phyloP scores from a whole-genome alignment of 2,113 vertebrate species.

The Burhinus bistriatus region DNA sequence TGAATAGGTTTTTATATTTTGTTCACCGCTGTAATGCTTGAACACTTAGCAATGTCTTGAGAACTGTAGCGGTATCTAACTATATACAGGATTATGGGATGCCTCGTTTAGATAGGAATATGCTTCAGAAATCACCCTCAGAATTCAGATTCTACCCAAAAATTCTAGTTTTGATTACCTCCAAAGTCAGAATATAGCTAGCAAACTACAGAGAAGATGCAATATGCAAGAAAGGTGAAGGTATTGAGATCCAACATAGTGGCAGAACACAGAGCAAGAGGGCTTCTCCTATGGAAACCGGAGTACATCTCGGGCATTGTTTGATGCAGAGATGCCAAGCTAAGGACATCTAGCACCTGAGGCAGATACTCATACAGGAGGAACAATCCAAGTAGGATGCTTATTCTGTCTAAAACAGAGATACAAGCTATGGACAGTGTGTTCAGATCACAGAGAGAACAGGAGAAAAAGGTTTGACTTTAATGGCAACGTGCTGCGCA shows the following conservation, averaged over 20 bases:
- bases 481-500: neutral
- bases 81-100: neutral
- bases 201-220: neutral
- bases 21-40: neutral
- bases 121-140: neutral
- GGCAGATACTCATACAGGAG: neutral
- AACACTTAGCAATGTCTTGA: neutral
- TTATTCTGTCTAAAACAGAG: neutral
- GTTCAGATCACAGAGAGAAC: neutral
- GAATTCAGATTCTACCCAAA: neutral
- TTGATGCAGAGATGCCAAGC: neutral
- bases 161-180: neutral
- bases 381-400: neutral
- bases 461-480: neutral
- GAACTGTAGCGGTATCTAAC: neutral
- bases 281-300: neutral
- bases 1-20: neutral
- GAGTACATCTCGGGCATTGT: neutral
- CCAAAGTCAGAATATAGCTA: neutral
- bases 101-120: neutral
- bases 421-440: neutral
- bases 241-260: neutral
- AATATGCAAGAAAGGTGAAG: neutral
- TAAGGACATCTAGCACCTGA: neutral
- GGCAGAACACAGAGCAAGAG: neutral